These are phyloP conservation scores for Anarrhichthys ocellatus DNA, from an alignment of 2,113 vertebrate genomes.

Conservation along the genomic window DNA sequence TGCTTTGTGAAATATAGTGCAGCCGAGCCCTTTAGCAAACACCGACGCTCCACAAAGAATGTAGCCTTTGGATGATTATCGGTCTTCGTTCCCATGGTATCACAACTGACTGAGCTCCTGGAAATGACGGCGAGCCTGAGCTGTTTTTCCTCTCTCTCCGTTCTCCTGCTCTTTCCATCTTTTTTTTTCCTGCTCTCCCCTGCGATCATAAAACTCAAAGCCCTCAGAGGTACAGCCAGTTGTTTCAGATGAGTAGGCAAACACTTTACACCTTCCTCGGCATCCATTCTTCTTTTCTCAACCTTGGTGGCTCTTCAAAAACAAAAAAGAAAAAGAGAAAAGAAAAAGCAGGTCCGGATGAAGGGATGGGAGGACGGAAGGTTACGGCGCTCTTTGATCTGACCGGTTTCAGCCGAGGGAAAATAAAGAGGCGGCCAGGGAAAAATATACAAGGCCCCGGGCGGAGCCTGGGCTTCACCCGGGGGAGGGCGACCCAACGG, in stretches of 20 bases:
- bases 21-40: conserved; percentile 38
- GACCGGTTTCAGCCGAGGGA: conserved; percentile 83
- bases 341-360: conserved; percentile 25
- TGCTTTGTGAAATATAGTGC: not conserved
- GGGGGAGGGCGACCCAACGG: conserved; percentile 69
- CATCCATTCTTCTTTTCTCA: conserved; percentile 59
- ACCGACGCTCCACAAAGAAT: conserved; percentile 42
- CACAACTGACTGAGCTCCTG: conserved; percentile 39
- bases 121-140: conserved; percentile 47
- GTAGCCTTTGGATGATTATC: conserved; percentile 43
- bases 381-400: conserved; percentile 79
- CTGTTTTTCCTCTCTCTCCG: conserved; percentile 28
- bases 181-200: not conserved
- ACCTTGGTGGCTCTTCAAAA: conserved; percentile 70
- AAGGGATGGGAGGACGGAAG: conserved; percentile 51
- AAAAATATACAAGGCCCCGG: conserved; percentile 87
- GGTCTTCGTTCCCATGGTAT: conserved; percentile 51
- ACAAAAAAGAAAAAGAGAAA: conserved; percentile 36
- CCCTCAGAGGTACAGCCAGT: conserved; percentile 37
- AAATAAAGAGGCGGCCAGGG: conserved; percentile 92
- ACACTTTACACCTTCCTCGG: conserved; percentile 69
- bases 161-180: conserved; percentile 22
- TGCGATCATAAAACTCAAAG: conserved; percentile 49
- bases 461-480: conserved; percentile 79
- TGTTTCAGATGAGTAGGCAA: conserved; percentile 69